Conservation (phyloP, 2,797 vertebrate species). For the Acrossocheilus wenchowensis region DNA sequence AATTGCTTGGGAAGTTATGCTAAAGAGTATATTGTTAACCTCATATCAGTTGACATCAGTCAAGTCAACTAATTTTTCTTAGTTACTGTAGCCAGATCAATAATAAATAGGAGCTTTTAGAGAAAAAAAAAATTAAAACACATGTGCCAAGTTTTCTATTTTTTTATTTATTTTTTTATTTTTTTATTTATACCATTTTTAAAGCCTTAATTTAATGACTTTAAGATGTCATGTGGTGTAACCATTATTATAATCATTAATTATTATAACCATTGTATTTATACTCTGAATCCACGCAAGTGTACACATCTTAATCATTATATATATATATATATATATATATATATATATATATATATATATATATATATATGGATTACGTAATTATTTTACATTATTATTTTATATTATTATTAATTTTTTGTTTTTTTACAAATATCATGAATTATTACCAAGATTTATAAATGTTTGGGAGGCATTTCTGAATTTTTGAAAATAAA, state of each 20-base stretch:
- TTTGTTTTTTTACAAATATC: background rate
- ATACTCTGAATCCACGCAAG: background rate
- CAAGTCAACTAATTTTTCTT: background rate
- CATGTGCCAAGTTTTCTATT: background rate
- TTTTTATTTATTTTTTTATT: background rate
- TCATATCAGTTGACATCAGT: background rate
- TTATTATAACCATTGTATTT: background rate
- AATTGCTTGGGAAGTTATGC: conserved; percentile 66
- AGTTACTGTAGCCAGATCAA: too few species aligned
- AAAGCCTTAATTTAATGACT: background rate
- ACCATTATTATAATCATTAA: background rate
- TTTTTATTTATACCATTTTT: background rate
- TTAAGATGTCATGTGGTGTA: background rate
- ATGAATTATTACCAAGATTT: background rate
- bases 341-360: background rate
- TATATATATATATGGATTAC: too few species aligned
- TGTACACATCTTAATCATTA: background rate
- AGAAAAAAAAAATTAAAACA: background rate
- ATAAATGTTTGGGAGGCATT: background rate
- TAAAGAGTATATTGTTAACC: conserved; percentile 57
- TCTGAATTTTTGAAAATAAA: background rate
- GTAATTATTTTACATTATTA: too few species aligned
- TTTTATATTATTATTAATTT: background rate
- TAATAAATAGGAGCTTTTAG: background rate
- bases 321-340: background rate